Evolutionary conservation across 2,797 vertebrate genomes (phyloP).

Genomic region (Alfaro cultratus): DNA sequence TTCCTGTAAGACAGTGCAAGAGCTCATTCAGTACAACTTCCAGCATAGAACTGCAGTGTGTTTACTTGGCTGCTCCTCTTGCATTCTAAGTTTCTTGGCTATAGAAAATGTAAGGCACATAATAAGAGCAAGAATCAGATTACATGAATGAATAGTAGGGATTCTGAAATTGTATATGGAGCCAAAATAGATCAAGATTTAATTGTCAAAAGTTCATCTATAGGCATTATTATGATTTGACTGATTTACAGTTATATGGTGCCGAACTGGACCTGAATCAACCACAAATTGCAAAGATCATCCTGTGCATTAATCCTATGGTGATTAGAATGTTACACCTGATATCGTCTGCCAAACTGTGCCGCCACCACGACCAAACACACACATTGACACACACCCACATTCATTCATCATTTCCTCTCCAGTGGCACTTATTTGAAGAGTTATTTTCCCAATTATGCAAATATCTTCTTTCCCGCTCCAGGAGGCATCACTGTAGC

Average conservation of each 20-base stretch:
- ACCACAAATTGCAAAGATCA: slow-evolving; percentile 22
- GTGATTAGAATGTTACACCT: slow-evolving; percentile 28
- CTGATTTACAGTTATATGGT: neutral
- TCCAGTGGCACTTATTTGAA: slow-evolving; percentile 56
- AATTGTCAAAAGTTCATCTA: neutral
- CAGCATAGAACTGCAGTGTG: neutral
- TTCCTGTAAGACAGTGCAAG: neutral
- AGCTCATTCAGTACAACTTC: slow-evolving; percentile 2
- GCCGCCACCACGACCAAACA: neutral
- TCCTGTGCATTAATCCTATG: slow-evolving; percentile 23
- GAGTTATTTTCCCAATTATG: slow-evolving; percentile 69
- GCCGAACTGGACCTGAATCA: slow-evolving; percentile 12
- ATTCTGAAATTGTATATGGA: neutral
- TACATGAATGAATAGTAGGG: neutral
- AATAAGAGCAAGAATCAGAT: neutral
- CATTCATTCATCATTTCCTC: slow-evolving; percentile 59
- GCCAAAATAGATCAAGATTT: neutral
- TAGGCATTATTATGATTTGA: neutral
- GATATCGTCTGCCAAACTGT: slow-evolving; percentile 38
- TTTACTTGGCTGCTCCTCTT: too few species aligned
- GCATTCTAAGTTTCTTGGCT: neutral
- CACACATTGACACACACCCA: slow-evolving; percentile 15
- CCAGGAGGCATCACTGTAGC: slow-evolving; percentile 48
- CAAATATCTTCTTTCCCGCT: slow-evolving; percentile 58
- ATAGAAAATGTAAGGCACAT: neutral